These are phyloP conservation scores for Xenus cinereus DNA, from an alignment of 2,113 vertebrate species.

Conservation along the genomic window DNA sequence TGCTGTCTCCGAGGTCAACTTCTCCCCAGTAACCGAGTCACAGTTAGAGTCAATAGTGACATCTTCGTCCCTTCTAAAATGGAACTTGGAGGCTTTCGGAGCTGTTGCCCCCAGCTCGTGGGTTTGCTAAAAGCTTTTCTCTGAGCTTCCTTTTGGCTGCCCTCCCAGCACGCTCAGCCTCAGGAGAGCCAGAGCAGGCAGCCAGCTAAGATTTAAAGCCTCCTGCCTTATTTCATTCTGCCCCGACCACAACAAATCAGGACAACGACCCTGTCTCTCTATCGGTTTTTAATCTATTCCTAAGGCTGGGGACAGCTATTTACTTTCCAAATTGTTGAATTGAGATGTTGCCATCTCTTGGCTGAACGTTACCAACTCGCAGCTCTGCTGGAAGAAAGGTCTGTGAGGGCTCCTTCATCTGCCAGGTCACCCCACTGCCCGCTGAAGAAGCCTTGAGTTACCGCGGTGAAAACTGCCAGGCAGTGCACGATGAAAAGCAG, in stretches of 20 bases:
- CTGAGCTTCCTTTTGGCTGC: background rate
- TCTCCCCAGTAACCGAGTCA: background rate
- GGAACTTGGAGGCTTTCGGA: background rate
- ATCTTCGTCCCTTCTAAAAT: background rate
- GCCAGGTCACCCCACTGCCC: background rate
- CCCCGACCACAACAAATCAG: background rate
- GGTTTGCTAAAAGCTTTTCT: background rate
- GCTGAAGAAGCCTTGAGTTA: background rate
- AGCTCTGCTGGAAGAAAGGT: background rate
- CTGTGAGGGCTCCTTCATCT: background rate
- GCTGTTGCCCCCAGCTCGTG: background rate
- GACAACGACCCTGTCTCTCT: background rate
- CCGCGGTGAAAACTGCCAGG: background rate
- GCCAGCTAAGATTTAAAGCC: background rate
- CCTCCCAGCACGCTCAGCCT: background rate
- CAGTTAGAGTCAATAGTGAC: background rate
- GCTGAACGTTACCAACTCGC: background rate
- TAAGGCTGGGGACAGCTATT: background rate
- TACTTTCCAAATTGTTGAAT: background rate
- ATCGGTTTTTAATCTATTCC: background rate
- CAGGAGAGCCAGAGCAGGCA: background rate
- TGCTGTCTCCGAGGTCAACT: background rate
- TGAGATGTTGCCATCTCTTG: background rate
- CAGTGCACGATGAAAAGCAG: background rate
- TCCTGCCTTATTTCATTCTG: background rate